A percentile compares a stretch with the other conserved stretches of the same genome.
Evolutionary conservation across 1,140 invertebrate species (phyloP).

Genomic region (Drosophila kohkoa): DNA sequence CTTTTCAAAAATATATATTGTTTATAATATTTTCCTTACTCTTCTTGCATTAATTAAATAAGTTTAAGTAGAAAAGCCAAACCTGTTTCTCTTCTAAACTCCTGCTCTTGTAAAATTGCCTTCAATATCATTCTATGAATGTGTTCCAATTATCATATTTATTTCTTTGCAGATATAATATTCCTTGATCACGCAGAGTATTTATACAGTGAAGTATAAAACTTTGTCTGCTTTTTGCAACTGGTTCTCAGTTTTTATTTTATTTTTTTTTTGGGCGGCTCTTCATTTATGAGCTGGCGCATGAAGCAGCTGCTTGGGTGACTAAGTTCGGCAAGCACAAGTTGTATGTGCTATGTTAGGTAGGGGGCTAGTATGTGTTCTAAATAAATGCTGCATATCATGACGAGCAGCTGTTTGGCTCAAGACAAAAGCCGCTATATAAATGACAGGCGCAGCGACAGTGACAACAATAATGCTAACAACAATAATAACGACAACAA

Average conservation of each 20-base stretch:
- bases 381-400: constrained; percentile 41
- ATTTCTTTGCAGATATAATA: no score
- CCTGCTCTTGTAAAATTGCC: no score
- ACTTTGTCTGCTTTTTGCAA: not conserved
- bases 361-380: not conserved
- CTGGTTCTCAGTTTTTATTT: constrained; percentile 3
- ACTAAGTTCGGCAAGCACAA: not conserved
- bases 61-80: no score
- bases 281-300: not conserved
- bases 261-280: not conserved
- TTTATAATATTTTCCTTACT: no score
- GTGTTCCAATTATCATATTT: no score
- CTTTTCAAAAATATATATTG: no score
- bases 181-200: not conserved
- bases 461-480: constrained; percentile 34
- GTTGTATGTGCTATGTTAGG: not conserved
- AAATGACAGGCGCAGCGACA: constrained; percentile 55
- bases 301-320: not conserved
- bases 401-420: constrained; percentile 72
- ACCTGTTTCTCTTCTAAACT: no score
- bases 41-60: no score
- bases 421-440: constrained; percentile 66
- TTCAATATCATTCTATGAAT: no score
- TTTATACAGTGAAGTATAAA: not conserved
- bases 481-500: constrained; percentile 28